These are phyloP conservation scores for Drosophila flavopinicola DNA, from an alignment of 2,888 invertebrate genomes.

Conservation along the genomic window DNA sequence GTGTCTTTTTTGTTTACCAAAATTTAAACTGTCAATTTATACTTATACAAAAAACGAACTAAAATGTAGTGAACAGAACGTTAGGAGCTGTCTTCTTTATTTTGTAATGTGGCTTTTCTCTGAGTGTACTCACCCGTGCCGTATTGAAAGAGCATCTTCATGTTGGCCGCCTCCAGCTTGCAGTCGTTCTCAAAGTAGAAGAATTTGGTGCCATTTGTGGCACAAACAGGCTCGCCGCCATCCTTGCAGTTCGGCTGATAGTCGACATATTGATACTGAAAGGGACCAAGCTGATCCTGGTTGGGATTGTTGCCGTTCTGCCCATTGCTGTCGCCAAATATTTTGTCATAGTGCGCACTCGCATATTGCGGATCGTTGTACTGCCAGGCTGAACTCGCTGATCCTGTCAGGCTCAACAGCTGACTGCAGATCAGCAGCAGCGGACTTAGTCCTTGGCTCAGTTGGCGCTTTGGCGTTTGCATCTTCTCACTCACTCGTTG, in stretches of 20 bases:
- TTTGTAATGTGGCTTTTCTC: too few species aligned
- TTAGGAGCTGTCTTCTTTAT: too few species aligned
- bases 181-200: constrained; percentile 63
- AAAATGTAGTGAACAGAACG: too few species aligned
- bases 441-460: neutral
- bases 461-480: neutral
- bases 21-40: too few species aligned
- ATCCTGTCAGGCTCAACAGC: constrained; percentile 7
- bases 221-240: constrained; percentile 61
- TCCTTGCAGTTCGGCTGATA: constrained; percentile 50
- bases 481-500: constrained; percentile 5
- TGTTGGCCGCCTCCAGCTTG: constrained; percentile 59
- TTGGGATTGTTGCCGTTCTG: neutral
- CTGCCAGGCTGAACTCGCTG: constrained; percentile 33
- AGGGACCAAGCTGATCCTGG: constrained; percentile 12
- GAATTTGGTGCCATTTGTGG: constrained; percentile 51
- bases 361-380: constrained; percentile 38
- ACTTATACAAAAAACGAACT: too few species aligned
- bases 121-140: constrained; percentile 58
- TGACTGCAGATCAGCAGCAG: constrained; percentile 10
- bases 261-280: constrained; percentile 65
- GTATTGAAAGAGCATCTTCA: constrained; percentile 59
- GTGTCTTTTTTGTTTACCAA: too few species aligned
- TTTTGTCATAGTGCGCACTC: constrained; percentile 42
- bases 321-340: constrained; percentile 17